Evolutionary conservation across 2,113 vertebrate genomes (phyloP), one percentile per base, ranked within the genome.

Genomic region (Salvelinus fontinalis): DNA sequence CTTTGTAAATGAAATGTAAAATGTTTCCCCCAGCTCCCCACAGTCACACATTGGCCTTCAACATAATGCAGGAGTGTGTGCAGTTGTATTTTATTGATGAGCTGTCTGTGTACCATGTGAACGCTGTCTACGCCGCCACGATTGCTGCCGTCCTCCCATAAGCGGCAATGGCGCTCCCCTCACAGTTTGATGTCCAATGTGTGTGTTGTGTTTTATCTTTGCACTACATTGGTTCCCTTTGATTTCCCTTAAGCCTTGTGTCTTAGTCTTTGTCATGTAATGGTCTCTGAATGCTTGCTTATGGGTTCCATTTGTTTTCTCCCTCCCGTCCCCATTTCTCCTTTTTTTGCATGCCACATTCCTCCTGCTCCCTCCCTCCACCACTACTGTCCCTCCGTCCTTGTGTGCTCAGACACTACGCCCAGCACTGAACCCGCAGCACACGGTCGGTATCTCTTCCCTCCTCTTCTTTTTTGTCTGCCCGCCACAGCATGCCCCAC

Each of bases 361-460:
- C 44, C 69, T 54, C 48, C 48, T 70, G 69, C 26, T 49, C 69
- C 81, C 82, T 39, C 78, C 81, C 76, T 70, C 54, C 82, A 74
- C 81, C 90, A 76, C 88, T 87, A 82, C 84, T 81, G 84, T 77
- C 39, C 86, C 91, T 86, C 85, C 85, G 87, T 89, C 87, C 89
- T 73, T 86, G 90, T 92, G 92, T 89, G 90, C 91, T 92, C 93
- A 94, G 93, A 94, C 87, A 84, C 90, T 80, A 83, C 89, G 86
- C 92, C 92, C 91, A 93, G 92, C 91, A 91, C 92, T 85, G 93
- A 94, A 92, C 92, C 93, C 80, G 92, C 93, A 88, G 92, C 93
- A 92, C 93, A 94, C 91, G 93, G 93, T 94, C 91, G 91, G 93
- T 94, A 94, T 86, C 88, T 90, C 85, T 93, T 87, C 9, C 39